Base-by-base conservation (phyloP, 2,888 invertebrate species). In the Thumatha senex region DNA sequence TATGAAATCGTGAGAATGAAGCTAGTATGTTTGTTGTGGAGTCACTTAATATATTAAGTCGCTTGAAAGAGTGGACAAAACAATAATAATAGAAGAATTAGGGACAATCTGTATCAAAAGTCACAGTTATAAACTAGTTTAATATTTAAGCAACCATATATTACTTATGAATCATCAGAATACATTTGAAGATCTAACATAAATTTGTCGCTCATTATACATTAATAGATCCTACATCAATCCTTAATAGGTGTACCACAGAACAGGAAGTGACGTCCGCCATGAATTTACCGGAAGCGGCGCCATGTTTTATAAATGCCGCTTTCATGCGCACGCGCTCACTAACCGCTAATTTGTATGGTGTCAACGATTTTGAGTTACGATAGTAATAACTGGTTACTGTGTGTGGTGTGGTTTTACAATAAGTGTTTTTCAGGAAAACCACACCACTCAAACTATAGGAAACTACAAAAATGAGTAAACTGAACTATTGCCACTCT, bases 291-390 rank as follows among this genome's bases (percentile, higher is more conserved):
- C 75, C 83, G 86, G 84, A 84, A 78, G 62, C 74, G 77, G 70
- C 78, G 80, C 81, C 83, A 81, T 84, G 78, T 84, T 82, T 77
- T 78, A 78, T 76, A 78, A 79, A 76, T 72, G 79, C 68, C 75
- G 65, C 69, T 78, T 79, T 81, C 80, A 82, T 56, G 76, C 80
- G 84, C 76, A 74, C 74, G 80, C 84, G 82, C 82, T 72, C 70
- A 62, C 60, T 65, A 65, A 70, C 63, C 59, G 53, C 70, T 75
- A 70, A 76, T 74, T 69, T 67, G 54, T 57, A 62, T 62, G 55
- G 50, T 53, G 68, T 47, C 52, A 51, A 54, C 48, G 54, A 55
- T 54, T 56, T 58, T 41, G 55, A 58, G 59, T 63, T 51, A 57
- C 54, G 43, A 51, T 54, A 34, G 41, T 56, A 40, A 51, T 56